Evolutionary conservation across 2,797 vertebrate species (phyloP).

Genomic region (Sebastes oblongus): DNA sequence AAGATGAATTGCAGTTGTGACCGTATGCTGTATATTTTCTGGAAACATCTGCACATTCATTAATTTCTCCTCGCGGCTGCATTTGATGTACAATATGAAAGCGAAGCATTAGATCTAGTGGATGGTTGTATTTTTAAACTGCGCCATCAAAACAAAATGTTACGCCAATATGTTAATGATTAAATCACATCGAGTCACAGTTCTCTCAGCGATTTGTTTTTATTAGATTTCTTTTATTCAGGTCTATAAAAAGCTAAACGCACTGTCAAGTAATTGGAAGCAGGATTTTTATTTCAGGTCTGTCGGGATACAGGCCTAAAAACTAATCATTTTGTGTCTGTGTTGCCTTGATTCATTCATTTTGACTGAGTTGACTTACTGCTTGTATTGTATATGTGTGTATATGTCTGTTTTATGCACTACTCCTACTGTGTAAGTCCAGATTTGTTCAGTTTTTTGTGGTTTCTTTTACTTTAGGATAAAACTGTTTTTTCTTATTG

Average conservation of each 20-base stretch:
- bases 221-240: not conserved
- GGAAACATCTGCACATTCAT: not conserved
- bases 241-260: slow-evolving; percentile 10
- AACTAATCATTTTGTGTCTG: not conserved
- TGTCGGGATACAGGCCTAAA: not conserved
- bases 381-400: not conserved
- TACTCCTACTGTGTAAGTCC: not conserved
- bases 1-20: slow-evolving; percentile 27
- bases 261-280: not conserved
- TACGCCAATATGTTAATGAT: slow-evolving; percentile 6
- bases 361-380: not conserved
- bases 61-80: slow-evolving; percentile 17
- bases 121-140: slow-evolving; percentile 32
- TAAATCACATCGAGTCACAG: slow-evolving; percentile 23
- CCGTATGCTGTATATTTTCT: not conserved
- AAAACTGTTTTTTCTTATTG: not conserved
- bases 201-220: slow-evolving; percentile 7
- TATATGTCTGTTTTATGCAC: not conserved
- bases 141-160: slow-evolving; percentile 27
- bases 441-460: not conserved
- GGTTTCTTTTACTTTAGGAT: not conserved
- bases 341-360: not conserved
- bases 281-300: not conserved
- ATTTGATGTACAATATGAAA: slow-evolving; percentile 36
- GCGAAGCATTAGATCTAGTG: not conserved